These are phyloP conservation scores for Ranitomeya variabilis DNA, from an alignment of 2,113 vertebrate genomes.

Conservation along the genomic window DNA sequence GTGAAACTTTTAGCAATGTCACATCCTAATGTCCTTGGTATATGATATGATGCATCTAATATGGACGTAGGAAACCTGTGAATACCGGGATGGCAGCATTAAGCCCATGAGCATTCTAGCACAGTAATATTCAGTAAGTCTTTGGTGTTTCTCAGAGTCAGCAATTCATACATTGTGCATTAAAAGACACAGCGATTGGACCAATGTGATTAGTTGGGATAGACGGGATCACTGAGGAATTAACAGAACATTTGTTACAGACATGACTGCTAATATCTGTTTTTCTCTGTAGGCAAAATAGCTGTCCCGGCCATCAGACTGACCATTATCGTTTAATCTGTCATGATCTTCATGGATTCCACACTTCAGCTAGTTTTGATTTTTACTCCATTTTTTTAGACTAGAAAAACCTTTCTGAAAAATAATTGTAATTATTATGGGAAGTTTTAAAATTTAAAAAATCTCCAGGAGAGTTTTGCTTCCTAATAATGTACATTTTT, in stretches of 20 bases:
- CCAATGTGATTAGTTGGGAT: not conserved
- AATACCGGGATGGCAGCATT: no score
- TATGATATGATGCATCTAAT: no score
- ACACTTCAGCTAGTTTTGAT: slow-evolving; percentile 30
- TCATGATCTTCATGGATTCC: slow-evolving; percentile 51
- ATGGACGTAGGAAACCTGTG: no score
- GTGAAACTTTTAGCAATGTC: no score
- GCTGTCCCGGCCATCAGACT: slow-evolving; percentile 6
- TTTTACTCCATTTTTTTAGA: slow-evolving; percentile 32
- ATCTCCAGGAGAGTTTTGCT: not conserved
- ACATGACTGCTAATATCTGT: slow-evolving; percentile 34
- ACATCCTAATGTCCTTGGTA: no score
- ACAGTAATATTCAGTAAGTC: not conserved
- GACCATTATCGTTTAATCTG: slow-evolving; percentile 56
- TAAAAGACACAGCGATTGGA: not conserved
- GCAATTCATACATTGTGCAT: not conserved
- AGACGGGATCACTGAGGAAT: slow-evolving; percentile 36
- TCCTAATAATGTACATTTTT: slow-evolving; percentile 26
- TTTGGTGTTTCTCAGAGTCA: not conserved
- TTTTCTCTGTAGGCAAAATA: slow-evolving; percentile 45
- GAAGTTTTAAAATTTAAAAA: not conserved
- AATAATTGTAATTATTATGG: not conserved
- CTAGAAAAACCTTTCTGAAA: not conserved
- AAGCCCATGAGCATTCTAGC: not conserved
- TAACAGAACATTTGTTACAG: slow-evolving; percentile 14